Evolutionary conservation across 2,888 invertebrate genomes (phyloP), one percentile per base, ranked within the genome.

Genomic region (Trimorus sp.): DNA sequence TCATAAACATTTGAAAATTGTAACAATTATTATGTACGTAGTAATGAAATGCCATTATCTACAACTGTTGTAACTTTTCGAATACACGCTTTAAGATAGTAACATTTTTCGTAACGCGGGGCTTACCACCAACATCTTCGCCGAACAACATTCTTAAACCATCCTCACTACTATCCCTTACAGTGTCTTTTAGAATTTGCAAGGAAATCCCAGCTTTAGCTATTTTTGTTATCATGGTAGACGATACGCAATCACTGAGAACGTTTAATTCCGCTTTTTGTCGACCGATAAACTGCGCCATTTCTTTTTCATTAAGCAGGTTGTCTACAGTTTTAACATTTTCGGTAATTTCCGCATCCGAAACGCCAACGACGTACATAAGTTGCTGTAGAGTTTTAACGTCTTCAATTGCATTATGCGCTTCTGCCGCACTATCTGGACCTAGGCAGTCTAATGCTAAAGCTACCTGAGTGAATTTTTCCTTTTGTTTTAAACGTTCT

Each of bases 81-180:
- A 26, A 26, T 26, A 26, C 26, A 26, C 26, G 26, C 1, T 45
- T 45, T 1, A 45, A 2, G 12, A 45, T 45, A 6, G 6, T 58
- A 40, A 38, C 38, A 14, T 9, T 58, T 58, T 58, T 58, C 1
- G 66, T 66, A 5, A 66, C 66, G 37, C 66, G 16, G 1, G 54
- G 66, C 12, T 42, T 49, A 2, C 66, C 66, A 16, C 42, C 40
- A 36, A 66, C n/a, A 66, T 66, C 66, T 54, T 66, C 66, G 0
- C 51, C 63, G 42, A 66, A 15, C 2, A 66, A 38, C n/a, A 42
- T 53, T 7, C 7, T 11, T 2, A 66, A 51, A 15, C 53, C 42
- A 26, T 40, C 16, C 8, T 0, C 16, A 11, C 54, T 51, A 8
- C 7, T 8, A 5, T 0, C 1, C 42, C 16, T 42, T 8, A 7